Percentiles rank a stretch among this genome's conserved stretches.
phyloP scores from a whole-genome alignment of 2,888 invertebrate genomes.

The Chrysolina oricalcia region DNA sequence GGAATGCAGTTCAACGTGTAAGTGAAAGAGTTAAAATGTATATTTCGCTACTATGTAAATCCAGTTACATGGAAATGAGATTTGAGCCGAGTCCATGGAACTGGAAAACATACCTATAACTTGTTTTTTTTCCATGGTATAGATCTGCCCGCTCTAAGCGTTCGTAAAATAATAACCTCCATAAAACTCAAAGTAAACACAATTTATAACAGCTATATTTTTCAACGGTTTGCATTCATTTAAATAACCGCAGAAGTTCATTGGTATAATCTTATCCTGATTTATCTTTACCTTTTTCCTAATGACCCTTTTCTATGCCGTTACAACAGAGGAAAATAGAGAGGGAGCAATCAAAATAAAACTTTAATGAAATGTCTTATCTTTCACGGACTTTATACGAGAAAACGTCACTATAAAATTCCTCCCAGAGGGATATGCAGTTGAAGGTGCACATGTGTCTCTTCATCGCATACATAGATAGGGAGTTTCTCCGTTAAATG shows the following conservation, averaged over 20 bases:
- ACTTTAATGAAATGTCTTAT: slow-evolving; percentile 36
- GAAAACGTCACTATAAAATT: slow-evolving; percentile 40
- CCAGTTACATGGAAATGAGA: slow-evolving; percentile 59
- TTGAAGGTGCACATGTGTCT: slow-evolving; percentile 43
- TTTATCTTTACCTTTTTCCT: slow-evolving; percentile 21
- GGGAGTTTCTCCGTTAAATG: slow-evolving; percentile 24
- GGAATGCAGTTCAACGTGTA: slow-evolving; percentile 42
- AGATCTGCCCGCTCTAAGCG: slow-evolving; percentile 39
- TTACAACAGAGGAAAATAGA: slow-evolving; percentile 3
- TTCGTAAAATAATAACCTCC: slow-evolving; percentile 43
- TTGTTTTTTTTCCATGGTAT: slow-evolving; percentile 40
- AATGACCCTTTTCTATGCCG: slow-evolving; percentile 17
- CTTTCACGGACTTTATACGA: slow-evolving; percentile 37
- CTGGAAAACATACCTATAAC: slow-evolving; percentile 53
- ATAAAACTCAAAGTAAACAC: slow-evolving; percentile 48
- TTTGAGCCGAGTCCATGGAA: slow-evolving; percentile 57
- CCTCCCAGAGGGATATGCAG: slow-evolving; percentile 34
- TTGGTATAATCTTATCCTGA: slow-evolving; percentile 25
- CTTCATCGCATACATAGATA: slow-evolving; percentile 42
- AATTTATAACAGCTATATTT: slow-evolving; percentile 47
- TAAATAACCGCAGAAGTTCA: slow-evolving; percentile 34
- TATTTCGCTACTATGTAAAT: slow-evolving; percentile 53
- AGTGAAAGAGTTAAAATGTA: slow-evolving; percentile 52
- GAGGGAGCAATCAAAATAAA: slow-evolving; percentile 18
- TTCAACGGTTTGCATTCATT: slow-evolving; percentile 39